Evolutionary conservation across 2,113 vertebrate species (phyloP).

Genomic region (Cranoglanis bouderius): DNA sequence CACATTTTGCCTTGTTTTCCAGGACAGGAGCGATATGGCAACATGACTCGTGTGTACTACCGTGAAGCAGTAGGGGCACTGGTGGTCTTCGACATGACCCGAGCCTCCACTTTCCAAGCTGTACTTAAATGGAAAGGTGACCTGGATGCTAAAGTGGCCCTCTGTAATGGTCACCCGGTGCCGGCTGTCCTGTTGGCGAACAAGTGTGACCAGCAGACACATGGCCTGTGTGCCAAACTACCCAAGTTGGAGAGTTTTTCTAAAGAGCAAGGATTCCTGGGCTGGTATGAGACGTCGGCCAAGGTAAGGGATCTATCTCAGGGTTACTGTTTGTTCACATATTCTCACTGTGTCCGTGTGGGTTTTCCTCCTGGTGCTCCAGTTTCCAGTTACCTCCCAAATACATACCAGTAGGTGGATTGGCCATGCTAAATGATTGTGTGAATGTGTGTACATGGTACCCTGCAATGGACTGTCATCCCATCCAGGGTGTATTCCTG

Average conservation of each 20-base stretch:
- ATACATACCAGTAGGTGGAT: too few species aligned
- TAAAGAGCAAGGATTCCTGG: conserved; percentile 73
- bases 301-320: conserved; percentile 66
- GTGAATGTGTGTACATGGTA: too few species aligned
- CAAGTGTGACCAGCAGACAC: conserved; percentile 75
- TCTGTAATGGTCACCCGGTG: conserved; percentile 73
- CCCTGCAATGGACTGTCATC: too few species aligned
- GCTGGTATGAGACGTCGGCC: conserved; percentile 80
- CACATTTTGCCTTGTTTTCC: conserved; percentile 23
- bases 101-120: conserved; percentile 77
- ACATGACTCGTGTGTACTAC: conserved; percentile 85
- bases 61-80: conserved; percentile 79
- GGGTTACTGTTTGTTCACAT: background rate
- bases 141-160: conserved; percentile 78
- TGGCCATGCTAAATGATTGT: too few species aligned
- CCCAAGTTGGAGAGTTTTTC: conserved; percentile 76
- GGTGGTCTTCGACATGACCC: conserved; percentile 81
- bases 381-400: background rate
- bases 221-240: conserved; percentile 72
- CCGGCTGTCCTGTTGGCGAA: conserved; percentile 78
- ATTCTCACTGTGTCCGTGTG: background rate
- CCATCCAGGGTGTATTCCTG: background rate
- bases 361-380: background rate
- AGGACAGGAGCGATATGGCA: conserved; percentile 84
- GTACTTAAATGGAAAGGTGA: conserved; percentile 82